These are phyloP conservation scores for Heliconius nattereri DNA, from an alignment of 1,140 invertebrate species.

Conservation along the genomic window DNA sequence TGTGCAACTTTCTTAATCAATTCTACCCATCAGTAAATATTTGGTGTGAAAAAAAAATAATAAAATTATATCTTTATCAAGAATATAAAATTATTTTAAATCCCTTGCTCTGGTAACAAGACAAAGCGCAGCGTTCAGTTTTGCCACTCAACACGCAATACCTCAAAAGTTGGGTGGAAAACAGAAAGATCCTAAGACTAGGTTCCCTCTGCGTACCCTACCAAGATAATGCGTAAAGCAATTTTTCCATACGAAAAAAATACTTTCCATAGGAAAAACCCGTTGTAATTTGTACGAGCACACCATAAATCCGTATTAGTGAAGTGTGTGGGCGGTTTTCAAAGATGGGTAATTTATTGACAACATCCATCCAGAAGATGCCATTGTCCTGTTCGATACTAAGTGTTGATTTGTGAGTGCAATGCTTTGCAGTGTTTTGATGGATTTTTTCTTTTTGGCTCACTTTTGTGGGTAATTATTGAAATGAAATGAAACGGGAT, in stretches of 20 bases:
- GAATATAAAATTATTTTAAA: too few species aligned
- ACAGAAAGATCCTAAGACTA: too few species aligned
- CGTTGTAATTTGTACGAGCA: slow-evolving; percentile 23
- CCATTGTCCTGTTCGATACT: slow-evolving; percentile 51
- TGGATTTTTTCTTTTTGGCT: neutral
- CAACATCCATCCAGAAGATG: slow-evolving; percentile 66
- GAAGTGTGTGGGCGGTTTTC: slow-evolving; percentile 64
- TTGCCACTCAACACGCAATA: too few species aligned
- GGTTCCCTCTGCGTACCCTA: too few species aligned
- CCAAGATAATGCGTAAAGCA: too few species aligned
- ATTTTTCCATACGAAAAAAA: neutral
- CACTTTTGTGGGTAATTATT: neutral
- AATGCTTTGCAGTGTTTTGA: slow-evolving; percentile 24
- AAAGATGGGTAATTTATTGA: slow-evolving; percentile 64
- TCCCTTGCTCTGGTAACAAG: too few species aligned
- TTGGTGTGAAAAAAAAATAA: too few species aligned
- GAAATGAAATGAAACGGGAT: neutral
- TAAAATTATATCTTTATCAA: too few species aligned
- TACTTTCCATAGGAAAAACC: neutral
- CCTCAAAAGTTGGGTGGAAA: too few species aligned
- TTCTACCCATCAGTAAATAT: too few species aligned
- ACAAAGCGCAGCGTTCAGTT: too few species aligned
- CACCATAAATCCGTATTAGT: slow-evolving; percentile 67
- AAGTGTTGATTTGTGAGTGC: slow-evolving; percentile 54
- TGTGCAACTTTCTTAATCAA: too few species aligned